A percentile compares a stretch with the other conserved stretches of the same genome.
phyloP scores from a whole-genome alignment of 2,113 vertebrate genomes.

The Pygathrix nemaeus region DNA sequence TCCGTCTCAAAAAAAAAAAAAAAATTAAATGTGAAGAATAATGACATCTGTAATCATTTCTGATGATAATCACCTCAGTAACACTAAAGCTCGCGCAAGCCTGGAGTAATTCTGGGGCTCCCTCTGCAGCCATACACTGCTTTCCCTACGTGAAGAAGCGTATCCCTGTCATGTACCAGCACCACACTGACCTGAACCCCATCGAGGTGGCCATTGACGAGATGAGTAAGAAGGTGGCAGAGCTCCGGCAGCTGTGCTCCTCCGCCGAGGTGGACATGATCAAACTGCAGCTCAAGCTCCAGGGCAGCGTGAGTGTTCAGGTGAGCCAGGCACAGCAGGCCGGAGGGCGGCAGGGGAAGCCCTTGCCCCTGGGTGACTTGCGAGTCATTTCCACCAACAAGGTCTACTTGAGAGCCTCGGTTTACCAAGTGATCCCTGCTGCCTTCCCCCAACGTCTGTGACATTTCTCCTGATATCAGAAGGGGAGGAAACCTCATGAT shows the following conservation, averaged over 20 bases:
- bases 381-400: neutral
- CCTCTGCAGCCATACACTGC: conserved; percentile 92
- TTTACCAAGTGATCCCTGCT: neutral
- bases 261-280: conserved; percentile 98
- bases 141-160: conserved; percentile 99
- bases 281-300: conserved; percentile 96
- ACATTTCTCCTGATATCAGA: neutral
- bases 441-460: fast-evolving
- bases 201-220: conserved; percentile 99
- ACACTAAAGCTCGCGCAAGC: fast-evolving
- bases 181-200: conserved; percentile 97
- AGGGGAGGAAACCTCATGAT: fast-evolving
- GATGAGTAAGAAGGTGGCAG: conserved; percentile 97
- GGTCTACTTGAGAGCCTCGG: neutral
- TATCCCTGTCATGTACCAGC: conserved; percentile 98
- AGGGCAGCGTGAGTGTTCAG: conserved; percentile 99
- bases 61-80: neutral
- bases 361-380: neutral
- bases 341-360: fast-evolving
- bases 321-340: conserved; percentile 78
- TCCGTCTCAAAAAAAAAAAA: no score
- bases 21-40: neutral
- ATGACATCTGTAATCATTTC: neutral
- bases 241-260: conserved; percentile 95
- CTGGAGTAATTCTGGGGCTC: fast-evolving